phyloP scores from a whole-genome alignment of 2,888 invertebrate species.

The Trissonchulus latispiculum region DNA sequence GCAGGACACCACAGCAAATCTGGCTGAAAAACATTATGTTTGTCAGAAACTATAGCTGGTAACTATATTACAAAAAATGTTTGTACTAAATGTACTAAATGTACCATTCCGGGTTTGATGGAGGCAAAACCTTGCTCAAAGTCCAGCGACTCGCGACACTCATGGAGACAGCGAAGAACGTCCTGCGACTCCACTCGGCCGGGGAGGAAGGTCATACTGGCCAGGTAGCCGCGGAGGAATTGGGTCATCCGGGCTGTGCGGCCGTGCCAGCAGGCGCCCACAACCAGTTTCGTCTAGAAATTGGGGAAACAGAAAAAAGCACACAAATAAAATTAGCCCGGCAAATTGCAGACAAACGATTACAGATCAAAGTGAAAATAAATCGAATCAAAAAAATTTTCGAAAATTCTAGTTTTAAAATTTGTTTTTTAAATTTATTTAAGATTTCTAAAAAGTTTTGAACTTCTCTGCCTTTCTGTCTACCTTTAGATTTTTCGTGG shows the following conservation, averaged over 20 bases:
- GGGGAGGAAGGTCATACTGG: slow-evolving; percentile 67
- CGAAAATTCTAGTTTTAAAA: not conserved
- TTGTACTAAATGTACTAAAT: no score
- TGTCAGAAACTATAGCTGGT: no score
- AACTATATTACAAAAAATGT: no score
- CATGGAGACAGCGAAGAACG: slow-evolving; percentile 65
- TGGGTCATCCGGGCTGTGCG: slow-evolving; percentile 68
- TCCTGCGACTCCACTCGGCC: slow-evolving; percentile 64
- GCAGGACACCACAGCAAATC: no score
- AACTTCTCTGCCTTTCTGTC: no score
- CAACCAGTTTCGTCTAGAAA: slow-evolving; percentile 65
- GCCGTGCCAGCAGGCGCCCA: slow-evolving; percentile 95
- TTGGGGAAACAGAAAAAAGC: no score
- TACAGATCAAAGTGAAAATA: no score
- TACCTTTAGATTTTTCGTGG: slow-evolving; percentile 72
- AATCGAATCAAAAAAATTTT: no score
- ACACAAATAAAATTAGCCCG: no score
- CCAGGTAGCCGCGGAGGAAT: slow-evolving; percentile 75
- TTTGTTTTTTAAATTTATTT: not conserved
- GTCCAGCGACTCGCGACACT: slow-evolving; percentile 69
- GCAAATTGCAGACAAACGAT: no score
- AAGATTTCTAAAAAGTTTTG: not conserved
- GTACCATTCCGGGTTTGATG: slow-evolving; percentile 64
- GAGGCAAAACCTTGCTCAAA: slow-evolving; percentile 52
- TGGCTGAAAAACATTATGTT: no score